Conservation (phyloP, 2,113 vertebrate species). For the Lucifuga dentata region DNA sequence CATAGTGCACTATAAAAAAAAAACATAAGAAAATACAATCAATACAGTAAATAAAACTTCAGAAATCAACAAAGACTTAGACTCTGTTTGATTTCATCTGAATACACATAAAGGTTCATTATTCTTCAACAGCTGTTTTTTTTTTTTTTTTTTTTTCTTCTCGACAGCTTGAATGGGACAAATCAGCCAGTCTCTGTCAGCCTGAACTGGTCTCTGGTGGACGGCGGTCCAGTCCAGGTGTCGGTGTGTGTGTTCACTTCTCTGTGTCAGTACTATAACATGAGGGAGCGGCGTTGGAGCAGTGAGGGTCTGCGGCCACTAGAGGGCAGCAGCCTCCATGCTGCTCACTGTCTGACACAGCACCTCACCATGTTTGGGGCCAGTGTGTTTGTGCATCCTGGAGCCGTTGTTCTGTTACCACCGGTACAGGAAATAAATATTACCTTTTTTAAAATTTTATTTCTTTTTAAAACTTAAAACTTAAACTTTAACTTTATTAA, state of each 20-base stretch:
- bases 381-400: conserved; percentile 85
- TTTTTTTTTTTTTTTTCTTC: neutral
- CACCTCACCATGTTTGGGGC: conserved; percentile 88
- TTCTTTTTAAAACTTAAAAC: too few relatives aligned
- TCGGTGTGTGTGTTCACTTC: conserved; percentile 82
- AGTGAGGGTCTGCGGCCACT: conserved; percentile 80
- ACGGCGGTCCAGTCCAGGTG: conserved; percentile 44
- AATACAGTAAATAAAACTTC: too few relatives aligned
- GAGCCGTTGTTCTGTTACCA: conserved; percentile 80
- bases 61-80: too few relatives aligned
- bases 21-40: too few relatives aligned
- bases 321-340: conserved; percentile 76
- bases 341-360: conserved; percentile 80
- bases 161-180: conserved; percentile 68
- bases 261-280: conserved; percentile 83
- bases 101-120: too few relatives aligned
- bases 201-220: conserved; percentile 64
- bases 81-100: neutral
- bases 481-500: too few relatives aligned
- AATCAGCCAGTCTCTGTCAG: conserved; percentile 64
- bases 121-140: too few relatives aligned
- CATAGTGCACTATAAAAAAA: too few relatives aligned
- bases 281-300: conserved; percentile 77
- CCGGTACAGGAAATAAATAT: too few relatives aligned
- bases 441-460: too few relatives aligned